phyloP scores from a whole-genome alignment of 92 coral and sea anemone genomes.

The Phenganax marumi region DNA sequence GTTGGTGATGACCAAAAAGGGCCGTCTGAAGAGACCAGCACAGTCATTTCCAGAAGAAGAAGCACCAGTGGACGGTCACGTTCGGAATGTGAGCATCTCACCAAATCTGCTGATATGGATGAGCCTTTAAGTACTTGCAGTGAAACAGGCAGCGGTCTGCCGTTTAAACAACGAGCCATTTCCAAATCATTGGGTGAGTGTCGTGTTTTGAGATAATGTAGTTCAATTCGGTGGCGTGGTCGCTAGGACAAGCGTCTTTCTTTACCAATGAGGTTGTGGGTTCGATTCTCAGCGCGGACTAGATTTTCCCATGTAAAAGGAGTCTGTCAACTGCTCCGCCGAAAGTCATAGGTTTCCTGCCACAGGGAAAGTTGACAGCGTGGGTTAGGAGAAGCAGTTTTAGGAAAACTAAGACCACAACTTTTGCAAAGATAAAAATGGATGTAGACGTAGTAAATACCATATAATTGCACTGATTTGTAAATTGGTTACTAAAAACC shows the following conservation, averaged over 20 bases:
- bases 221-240: neutral
- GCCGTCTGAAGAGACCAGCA: neutral
- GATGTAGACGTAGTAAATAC: too few relatives aligned
- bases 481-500: too few relatives aligned
- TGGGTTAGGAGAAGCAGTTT: too few relatives aligned
- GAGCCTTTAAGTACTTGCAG: too few relatives aligned
- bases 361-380: too few relatives aligned
- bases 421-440: too few relatives aligned
- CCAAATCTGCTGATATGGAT: neutral
- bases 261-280: too few relatives aligned
- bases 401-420: too few relatives aligned
- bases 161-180: neutral
- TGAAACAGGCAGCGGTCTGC: neutral
- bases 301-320: too few relatives aligned
- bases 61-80: constrained; percentile 9
- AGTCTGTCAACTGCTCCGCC: too few relatives aligned
- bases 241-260: neutral
- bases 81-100: constrained; percentile 31
- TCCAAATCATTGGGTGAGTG: constrained; percentile 43
- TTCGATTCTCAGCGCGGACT: neutral
- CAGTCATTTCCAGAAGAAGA: neutral
- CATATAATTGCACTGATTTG: too few relatives aligned
- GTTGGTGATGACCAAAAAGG: neutral
- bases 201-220: neutral
- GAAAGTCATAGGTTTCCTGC: too few relatives aligned